Percentiles rank a stretch among this genome's conserved stretches.
These are phyloP conservation scores for Adelosebastes latens DNA, from an alignment of 2,797 vertebrate species.

Conservation along the genomic window DNA sequence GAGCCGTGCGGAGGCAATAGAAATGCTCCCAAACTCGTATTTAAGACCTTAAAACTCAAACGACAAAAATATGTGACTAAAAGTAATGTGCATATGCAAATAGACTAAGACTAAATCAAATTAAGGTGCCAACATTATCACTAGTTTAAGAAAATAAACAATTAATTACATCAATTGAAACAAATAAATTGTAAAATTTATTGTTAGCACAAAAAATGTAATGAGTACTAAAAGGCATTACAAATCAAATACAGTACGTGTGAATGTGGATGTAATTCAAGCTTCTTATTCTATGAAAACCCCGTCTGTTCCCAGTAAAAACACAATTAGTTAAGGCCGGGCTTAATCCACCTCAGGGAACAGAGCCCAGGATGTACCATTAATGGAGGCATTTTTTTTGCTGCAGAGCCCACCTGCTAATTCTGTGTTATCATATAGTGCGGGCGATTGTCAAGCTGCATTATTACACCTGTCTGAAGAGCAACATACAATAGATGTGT, in stretches of 20 bases:
- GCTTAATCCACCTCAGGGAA: conserved; percentile 71
- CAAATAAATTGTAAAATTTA: neutral
- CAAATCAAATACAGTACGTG: neutral
- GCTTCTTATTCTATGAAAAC: conserved; percentile 20
- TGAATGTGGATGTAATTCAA: conserved; percentile 6
- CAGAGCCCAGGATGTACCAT: conserved; percentile 48
- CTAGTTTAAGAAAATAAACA: neutral
- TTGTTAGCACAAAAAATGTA: neutral
- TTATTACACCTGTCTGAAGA: conserved; percentile 69
- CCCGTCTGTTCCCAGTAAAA: conserved; percentile 40
- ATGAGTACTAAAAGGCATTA: neutral
- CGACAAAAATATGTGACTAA: neutral
- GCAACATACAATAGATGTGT: conserved; percentile 45
- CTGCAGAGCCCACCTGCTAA: conserved; percentile 63
- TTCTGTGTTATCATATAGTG: conserved; percentile 51
- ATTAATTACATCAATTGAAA: neutral
- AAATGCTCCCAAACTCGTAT: too few species aligned
- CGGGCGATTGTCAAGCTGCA: conserved; percentile 58
- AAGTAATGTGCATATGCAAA: too few species aligned
- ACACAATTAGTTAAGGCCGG: conserved; percentile 60
- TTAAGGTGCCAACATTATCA: neutral
- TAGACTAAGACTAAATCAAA: neutral
- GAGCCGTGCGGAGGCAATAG: too few species aligned
- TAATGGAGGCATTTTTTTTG: conserved; percentile 62
- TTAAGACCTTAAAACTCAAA: neutral